phyloP scores from a whole-genome alignment of 2,888 invertebrate genomes.

The Cabera pusaria region DNA sequence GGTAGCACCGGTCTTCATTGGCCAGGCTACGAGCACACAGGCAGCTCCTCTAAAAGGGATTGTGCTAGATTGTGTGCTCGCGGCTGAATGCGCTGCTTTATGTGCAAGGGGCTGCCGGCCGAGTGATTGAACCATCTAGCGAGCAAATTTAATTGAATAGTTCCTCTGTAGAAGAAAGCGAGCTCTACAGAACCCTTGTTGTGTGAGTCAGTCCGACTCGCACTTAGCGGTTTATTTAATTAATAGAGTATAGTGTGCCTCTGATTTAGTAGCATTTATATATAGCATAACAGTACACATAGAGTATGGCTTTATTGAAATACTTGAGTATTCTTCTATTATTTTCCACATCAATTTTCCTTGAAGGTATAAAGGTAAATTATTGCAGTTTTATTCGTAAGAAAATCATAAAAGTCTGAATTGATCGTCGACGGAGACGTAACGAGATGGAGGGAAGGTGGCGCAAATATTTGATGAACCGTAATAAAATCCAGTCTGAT shows the following conservation, averaged over 20 bases:
- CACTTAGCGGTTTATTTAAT: too few species aligned
- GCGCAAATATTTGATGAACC: slow-evolving; percentile 57
- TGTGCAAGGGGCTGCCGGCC: not conserved
- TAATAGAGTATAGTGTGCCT: too few species aligned
- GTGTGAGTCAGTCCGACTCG: too few species aligned
- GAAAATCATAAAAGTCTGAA: slow-evolving; percentile 28
- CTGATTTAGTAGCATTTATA: too few species aligned
- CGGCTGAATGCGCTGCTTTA: slow-evolving; percentile 9
- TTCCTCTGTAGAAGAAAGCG: too few species aligned
- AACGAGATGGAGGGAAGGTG: slow-evolving; percentile 30
- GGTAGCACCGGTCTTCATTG: slow-evolving; percentile 8
- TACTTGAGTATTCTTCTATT: too few species aligned
- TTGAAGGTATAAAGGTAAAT: slow-evolving; percentile 8
- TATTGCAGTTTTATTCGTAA: slow-evolving; percentile 27
- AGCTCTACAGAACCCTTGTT: too few species aligned
- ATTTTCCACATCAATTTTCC: too few species aligned
- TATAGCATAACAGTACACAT: too few species aligned
- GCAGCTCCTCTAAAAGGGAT: slow-evolving; percentile 2
- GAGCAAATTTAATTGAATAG: too few species aligned
- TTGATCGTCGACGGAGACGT: slow-evolving; percentile 15
- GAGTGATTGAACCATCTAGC: slow-evolving; percentile 5
- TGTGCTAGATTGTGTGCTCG: slow-evolving; percentile 12
- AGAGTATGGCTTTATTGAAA: too few species aligned
- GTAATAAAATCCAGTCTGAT: slow-evolving; percentile 65
- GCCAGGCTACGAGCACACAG: slow-evolving; percentile 1